These are phyloP conservation scores for Butorides virescens DNA, from an alignment of 2,113 vertebrate species.

Conservation along the genomic window DNA sequence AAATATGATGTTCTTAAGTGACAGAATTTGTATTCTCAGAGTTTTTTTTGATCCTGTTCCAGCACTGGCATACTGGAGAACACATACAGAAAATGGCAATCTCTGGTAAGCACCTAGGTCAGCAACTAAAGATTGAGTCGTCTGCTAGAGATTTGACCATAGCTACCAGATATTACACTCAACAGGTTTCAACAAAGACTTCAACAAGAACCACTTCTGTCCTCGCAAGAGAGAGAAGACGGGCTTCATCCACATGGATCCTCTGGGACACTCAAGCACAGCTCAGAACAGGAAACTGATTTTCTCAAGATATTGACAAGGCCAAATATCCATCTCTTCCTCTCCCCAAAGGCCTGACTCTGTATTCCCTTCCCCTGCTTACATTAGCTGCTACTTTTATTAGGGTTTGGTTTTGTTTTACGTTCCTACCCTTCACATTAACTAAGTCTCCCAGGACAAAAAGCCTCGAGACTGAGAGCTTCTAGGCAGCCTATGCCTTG, in stretches of 20 bases:
- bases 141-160: neutral
- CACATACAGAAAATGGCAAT: neutral
- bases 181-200: neutral
- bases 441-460: neutral
- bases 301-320: neutral
- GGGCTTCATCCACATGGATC: neutral
- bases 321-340: neutral
- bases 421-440: neutral
- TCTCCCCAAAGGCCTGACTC: neutral
- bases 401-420: neutral
- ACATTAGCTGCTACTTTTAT: neutral
- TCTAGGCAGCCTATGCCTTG: neutral
- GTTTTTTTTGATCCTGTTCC: neutral
- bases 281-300: neutral
- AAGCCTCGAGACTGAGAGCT: neutral
- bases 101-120: neutral
- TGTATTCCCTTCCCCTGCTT: neutral
- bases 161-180: neutral
- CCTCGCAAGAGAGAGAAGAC: neutral
- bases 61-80: neutral
- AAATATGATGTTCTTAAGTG: fast-evolving
- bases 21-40: neutral
- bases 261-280: neutral
- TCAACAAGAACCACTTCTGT: neutral
- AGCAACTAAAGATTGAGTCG: neutral